Conservation (phyloP, 1,140 invertebrate genomes). For the Spodoptera frugiperda region DNA sequence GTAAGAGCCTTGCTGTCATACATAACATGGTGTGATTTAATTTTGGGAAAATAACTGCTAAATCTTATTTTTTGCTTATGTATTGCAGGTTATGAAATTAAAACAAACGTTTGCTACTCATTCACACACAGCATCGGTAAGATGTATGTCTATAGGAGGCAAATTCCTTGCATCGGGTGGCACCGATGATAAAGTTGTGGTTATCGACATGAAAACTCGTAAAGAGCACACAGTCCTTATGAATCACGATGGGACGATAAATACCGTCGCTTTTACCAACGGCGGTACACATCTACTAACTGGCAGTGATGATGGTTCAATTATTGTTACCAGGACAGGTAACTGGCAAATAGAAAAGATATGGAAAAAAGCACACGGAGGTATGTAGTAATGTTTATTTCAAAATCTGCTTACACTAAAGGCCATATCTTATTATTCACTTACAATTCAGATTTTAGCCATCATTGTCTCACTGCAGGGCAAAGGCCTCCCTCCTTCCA, state of each 20-base stretch:
- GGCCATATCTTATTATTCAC: too few species aligned
- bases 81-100: slow-evolving; percentile 83
- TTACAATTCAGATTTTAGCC: too few species aligned
- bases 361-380: slow-evolving; percentile 91
- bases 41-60: slow-evolving; percentile 10
- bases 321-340: slow-evolving; percentile 92
- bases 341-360: slow-evolving; percentile 95
- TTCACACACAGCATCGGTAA: slow-evolving; percentile 93
- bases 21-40: neutral
- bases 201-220: slow-evolving; percentile 93
- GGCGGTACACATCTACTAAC: slow-evolving; percentile 92
- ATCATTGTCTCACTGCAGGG: too few species aligned
- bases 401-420: neutral
- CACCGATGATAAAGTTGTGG: slow-evolving; percentile 95
- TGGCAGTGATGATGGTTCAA: slow-evolving; percentile 93
- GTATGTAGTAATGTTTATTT: slow-evolving; percentile 58
- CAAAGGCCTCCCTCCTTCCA: too few species aligned
- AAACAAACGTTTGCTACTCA: slow-evolving; percentile 94
- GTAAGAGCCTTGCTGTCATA: slow-evolving; percentile 56
- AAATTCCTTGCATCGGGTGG: slow-evolving; percentile 94
- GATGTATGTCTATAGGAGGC: slow-evolving; percentile 89
- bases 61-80: neutral
- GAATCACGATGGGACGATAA: slow-evolving; percentile 94
- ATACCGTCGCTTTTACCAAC: slow-evolving; percentile 91
- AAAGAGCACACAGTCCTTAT: slow-evolving; percentile 92